Conservation (phyloP, 2,113 vertebrate genomes). For the Nothocercus julius region DNA sequence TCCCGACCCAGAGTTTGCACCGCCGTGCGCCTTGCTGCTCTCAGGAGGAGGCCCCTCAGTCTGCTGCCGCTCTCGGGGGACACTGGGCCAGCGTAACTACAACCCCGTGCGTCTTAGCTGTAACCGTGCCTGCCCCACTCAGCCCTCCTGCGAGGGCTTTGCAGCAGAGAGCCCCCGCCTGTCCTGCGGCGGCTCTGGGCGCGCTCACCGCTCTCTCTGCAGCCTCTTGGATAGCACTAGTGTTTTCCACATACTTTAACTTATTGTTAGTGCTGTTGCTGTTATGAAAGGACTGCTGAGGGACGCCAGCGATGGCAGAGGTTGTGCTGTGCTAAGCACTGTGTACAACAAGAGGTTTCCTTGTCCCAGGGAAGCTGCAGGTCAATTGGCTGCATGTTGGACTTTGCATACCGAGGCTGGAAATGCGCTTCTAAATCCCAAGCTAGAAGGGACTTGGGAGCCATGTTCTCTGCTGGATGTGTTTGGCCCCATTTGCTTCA, state of each 20-base stretch:
- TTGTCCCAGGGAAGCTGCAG: accelerated
- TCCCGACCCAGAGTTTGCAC: not conserved
- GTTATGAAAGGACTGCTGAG: not conserved
- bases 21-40: not conserved
- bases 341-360: not conserved
- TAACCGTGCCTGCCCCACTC: not conserved
- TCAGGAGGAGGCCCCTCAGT: not conserved
- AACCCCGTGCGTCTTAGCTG: not conserved
- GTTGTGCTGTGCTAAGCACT: not conserved
- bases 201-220: accelerated
- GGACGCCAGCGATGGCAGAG: not conserved
- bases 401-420: accelerated
- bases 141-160: not conserved
- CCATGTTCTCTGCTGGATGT: not conserved
- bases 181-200: not conserved
- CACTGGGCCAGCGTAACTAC: not conserved
- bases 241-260: not conserved
- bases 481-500: not conserved
- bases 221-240: not conserved
- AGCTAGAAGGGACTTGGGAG: accelerated
- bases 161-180: not conserved
- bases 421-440: not conserved
- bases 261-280: not conserved
- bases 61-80: not conserved
- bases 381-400: not conserved